These are phyloP conservation scores for Nudaria mundana DNA, from an alignment of 2,888 invertebrate species.

Conservation along the genomic window DNA sequence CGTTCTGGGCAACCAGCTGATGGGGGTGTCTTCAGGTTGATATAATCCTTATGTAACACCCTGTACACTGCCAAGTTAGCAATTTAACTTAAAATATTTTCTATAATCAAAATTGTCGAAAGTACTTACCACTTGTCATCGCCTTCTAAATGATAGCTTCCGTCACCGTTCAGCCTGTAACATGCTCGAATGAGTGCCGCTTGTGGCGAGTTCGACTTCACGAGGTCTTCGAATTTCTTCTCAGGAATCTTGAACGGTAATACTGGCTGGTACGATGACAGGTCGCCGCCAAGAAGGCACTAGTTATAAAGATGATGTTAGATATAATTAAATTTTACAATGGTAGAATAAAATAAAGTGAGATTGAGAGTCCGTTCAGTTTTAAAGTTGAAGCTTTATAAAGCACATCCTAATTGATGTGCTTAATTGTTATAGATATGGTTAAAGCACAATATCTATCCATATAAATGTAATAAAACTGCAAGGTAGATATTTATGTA, in stretches of 20 bases:
- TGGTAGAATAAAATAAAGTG: not conserved
- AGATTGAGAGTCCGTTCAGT: not conserved
- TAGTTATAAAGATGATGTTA: constrained; percentile 22
- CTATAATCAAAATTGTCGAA: not conserved
- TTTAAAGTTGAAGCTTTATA: not conserved
- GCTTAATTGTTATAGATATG: not conserved
- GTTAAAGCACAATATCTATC: not conserved
- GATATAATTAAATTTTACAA: not conserved
- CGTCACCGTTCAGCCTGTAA: constrained; percentile 58
- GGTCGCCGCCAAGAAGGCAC: constrained; percentile 71
- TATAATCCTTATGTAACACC: too few relatives aligned
- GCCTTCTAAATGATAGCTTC: constrained; percentile 59
- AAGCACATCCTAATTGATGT: not conserved
- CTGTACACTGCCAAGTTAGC: too few relatives aligned
- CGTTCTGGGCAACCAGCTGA: too few relatives aligned
- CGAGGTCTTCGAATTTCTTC: constrained; percentile 52
- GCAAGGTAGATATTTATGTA: too few relatives aligned
- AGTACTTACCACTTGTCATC: constrained; percentile 65
- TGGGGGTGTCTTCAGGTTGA: too few relatives aligned
- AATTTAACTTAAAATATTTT: not conserved
- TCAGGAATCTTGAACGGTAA: constrained; percentile 60
- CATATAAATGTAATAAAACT: too few relatives aligned
- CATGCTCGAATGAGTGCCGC: constrained; percentile 59
- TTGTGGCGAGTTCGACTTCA: constrained; percentile 57
- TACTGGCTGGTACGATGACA: constrained; percentile 65